Conservation (phyloP, 2,888 invertebrate genomes). For the Endomychus coccineus region DNA sequence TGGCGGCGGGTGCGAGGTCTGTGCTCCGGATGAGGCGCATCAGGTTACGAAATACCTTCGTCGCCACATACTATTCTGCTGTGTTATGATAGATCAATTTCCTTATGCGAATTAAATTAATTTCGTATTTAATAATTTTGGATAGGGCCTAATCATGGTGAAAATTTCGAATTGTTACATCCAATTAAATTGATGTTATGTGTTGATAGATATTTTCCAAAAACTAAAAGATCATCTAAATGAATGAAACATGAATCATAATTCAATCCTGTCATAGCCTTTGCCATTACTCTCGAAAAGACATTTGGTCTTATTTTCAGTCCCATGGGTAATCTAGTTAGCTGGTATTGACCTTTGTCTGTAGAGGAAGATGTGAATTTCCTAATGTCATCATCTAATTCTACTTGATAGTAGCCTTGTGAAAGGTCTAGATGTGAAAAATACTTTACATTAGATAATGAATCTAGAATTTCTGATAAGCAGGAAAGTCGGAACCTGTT, state of each 20-base stretch:
- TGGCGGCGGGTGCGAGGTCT: no score
- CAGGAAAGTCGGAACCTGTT: conserved; percentile 22
- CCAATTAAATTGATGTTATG: conserved; percentile 22
- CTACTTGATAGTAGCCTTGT: conserved; percentile 27
- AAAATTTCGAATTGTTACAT: no score
- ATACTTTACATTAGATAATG: conserved; percentile 24
- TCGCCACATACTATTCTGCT: no score
- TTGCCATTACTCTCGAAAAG: conserved; percentile 25
- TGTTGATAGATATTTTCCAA: conserved; percentile 18
- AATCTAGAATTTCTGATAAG: conserved; percentile 27
- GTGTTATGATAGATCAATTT: no score
- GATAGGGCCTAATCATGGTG: no score
- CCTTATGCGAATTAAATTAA: no score
- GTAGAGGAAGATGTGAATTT: conserved; percentile 24
- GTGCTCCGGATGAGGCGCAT: no score
- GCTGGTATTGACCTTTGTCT: conserved; percentile 25
- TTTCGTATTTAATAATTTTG: no score
- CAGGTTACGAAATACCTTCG: no score
- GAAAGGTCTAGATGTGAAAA: conserved; percentile 24
- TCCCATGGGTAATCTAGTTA: conserved; percentile 25
- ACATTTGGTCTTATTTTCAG: conserved; percentile 25
- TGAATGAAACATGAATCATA: conserved; percentile 22
- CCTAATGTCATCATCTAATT: conserved; percentile 20
- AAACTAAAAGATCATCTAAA: conserved; percentile 20
- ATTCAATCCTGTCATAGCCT: conserved; percentile 23